Evolutionary conservation across 2,797 vertebrate genomes (phyloP).

Genomic region (Phyllotis vaccarum): DNA sequence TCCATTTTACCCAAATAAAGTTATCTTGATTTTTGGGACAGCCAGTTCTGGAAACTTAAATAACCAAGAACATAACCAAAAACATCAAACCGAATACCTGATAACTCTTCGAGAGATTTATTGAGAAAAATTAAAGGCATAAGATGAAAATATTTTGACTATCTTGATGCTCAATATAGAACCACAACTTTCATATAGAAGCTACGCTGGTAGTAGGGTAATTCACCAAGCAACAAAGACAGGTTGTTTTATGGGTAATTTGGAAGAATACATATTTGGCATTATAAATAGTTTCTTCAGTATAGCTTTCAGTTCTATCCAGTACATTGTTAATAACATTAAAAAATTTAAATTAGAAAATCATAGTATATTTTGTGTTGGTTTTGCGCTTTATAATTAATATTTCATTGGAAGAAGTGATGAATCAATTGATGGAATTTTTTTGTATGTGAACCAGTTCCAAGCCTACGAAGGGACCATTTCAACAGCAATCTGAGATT

Average conservation of each 20-base stretch:
- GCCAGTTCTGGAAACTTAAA: background rate
- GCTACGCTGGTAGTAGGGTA: background rate
- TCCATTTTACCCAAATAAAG: background rate
- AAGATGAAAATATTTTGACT: background rate
- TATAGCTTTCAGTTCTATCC: background rate
- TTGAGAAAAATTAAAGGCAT: background rate
- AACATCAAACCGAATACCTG: background rate
- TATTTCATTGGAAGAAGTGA: slow-evolving; percentile 35
- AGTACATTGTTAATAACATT: slow-evolving; percentile 24
- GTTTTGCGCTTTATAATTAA: slow-evolving; percentile 38
- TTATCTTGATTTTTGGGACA: slow-evolving; percentile 9
- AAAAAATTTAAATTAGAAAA: background rate
- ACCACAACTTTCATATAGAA: background rate
- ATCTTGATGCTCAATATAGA: background rate
- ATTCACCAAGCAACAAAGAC: slow-evolving; percentile 20
- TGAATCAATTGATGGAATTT: slow-evolving; percentile 45
- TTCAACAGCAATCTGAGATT: background rate
- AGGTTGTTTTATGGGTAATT: background rate
- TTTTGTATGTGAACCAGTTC: background rate
- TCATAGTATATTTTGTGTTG: background rate
- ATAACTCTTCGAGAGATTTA: background rate
- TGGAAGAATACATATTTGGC: slow-evolving; percentile 39
- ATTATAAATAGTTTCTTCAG: slow-evolving; percentile 31
- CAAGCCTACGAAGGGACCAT: background rate
- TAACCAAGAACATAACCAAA: background rate